Evolutionary conservation across 2,113 vertebrate genomes (phyloP).

Genomic region (Ophthalmolycus amberensis): DNA sequence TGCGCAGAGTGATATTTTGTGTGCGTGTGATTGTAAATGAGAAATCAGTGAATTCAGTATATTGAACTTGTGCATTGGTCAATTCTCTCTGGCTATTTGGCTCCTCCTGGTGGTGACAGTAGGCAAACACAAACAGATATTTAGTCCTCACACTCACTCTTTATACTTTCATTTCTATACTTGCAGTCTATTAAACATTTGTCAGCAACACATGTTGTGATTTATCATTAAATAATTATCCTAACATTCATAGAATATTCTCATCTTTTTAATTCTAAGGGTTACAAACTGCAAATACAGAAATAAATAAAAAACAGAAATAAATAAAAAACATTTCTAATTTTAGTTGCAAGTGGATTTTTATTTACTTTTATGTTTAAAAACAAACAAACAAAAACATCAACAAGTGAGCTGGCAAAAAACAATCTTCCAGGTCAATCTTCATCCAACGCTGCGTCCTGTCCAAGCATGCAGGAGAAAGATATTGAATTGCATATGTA

Average conservation of each 20-base stretch:
- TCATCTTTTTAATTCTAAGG: background rate
- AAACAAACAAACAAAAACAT: slow-evolving; percentile 52
- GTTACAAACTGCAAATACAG: background rate
- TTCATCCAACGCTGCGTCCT: slow-evolving; percentile 47
- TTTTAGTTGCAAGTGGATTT: slow-evolving; percentile 64
- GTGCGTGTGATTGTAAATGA: background rate
- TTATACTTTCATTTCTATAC: background rate
- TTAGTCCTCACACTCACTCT: background rate
- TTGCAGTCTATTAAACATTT: background rate
- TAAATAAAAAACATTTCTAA: background rate
- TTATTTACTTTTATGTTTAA: slow-evolving; percentile 80
- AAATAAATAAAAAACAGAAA: background rate
- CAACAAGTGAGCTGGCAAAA: slow-evolving; percentile 55
- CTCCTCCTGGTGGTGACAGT: slow-evolving; percentile 31
- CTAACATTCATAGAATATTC: background rate
- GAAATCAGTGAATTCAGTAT: background rate
- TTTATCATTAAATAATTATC: background rate
- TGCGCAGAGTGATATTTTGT: background rate
- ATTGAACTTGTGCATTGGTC: background rate
- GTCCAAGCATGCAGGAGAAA: slow-evolving; percentile 26
- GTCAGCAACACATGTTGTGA: background rate
- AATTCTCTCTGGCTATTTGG: slow-evolving; percentile 22
- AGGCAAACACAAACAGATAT: slow-evolving; percentile 4
- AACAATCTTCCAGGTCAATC: slow-evolving; percentile 44
- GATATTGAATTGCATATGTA: slow-evolving; percentile 38